phyloP scores from a whole-genome alignment of 1,140 invertebrate genomes.

The Chrysomallon squamiferum region DNA sequence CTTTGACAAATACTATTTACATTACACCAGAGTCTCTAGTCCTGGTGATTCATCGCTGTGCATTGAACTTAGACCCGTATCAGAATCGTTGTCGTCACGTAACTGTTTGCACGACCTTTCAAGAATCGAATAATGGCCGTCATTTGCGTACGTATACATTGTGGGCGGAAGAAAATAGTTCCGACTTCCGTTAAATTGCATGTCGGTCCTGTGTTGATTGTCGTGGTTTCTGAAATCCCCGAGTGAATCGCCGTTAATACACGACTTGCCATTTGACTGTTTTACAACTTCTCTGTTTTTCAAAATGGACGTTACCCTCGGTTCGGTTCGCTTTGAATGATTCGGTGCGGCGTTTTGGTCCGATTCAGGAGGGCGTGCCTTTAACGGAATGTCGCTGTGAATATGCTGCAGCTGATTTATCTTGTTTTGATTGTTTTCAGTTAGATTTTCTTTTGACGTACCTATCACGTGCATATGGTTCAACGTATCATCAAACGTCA shows the following conservation, averaged over 20 bases:
- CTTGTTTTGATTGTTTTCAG: background rate
- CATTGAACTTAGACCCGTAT: conserved; percentile 68
- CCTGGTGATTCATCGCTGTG: conserved; percentile 66
- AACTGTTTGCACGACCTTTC: background rate
- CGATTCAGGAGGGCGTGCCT: too few species aligned
- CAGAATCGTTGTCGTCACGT: conserved; percentile 68
- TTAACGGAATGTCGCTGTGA: too few species aligned
- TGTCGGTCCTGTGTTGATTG: too few species aligned
- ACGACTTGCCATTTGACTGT: too few species aligned
- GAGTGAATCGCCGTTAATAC: too few species aligned
- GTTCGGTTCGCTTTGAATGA: background rate
- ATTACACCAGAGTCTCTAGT: conserved; percentile 65
- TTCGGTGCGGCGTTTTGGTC: background rate
- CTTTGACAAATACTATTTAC: too few species aligned
- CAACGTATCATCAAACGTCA: conserved; percentile 2
- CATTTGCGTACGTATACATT: conserved; percentile 2
- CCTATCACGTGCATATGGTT: conserved; percentile 5
- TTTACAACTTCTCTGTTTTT: conserved; percentile 1
- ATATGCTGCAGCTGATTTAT: too few species aligned
- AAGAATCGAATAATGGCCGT: conserved; percentile 1
- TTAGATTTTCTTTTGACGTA: background rate
- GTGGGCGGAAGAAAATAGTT: background rate
- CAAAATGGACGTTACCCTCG: conserved; percentile 2
- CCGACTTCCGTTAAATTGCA: background rate
- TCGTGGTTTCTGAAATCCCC: too few species aligned